Evolutionary conservation across 2,888 invertebrate species (phyloP), one percentile per base, ranked within the genome.

Genomic region (Rhynchonema sp.): DNA sequence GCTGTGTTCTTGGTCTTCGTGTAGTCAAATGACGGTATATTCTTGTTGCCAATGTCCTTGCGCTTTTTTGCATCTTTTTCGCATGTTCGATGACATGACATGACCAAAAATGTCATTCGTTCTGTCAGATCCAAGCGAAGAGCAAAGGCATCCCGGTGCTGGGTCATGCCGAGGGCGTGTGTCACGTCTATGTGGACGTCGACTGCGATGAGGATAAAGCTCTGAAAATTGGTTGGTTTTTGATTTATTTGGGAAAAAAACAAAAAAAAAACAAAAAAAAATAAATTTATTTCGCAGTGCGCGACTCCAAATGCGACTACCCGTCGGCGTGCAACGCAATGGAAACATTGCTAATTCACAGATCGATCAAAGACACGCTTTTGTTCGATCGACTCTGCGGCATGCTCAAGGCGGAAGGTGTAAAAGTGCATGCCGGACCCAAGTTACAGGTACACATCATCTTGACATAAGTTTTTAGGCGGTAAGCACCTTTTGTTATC

Each of bases 311-410:
- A 76, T 96, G 96, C 75, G 94, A 96, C 74, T 98, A 98, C 73
- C 96, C 98, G 2, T 91, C 96, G 0, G 98, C 98, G 6, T 98
- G 96, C 75, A 98, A 98, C 72, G 91, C 96, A 25, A 90, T 92
- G 87, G 96, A 98, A 77, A 96, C 96, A 0, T 79, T 98, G n/a
- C 79, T 98, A 17, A 80, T 98, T 30, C 94, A 98, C 72, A 85
- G 88, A 73, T 84, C 84, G 65, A 82, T 88, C 64, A 78, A 94
- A 73, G 75, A 78, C 23, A 74, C 73, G 9, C 77, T 77, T 25
- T 83, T 88, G 76, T 96, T 98, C 76, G 83, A 82, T 27, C 84
- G 86, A 58, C 80, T 94, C 17, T 92, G 92, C 76, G 86, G 84
- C 71, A 84, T 88, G 84, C 78, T 96, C 63, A 90, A 89, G 73